phyloP scores from a whole-genome alignment of 2,888 invertebrate genomes.

The Caenorhabditis sp. region DNA sequence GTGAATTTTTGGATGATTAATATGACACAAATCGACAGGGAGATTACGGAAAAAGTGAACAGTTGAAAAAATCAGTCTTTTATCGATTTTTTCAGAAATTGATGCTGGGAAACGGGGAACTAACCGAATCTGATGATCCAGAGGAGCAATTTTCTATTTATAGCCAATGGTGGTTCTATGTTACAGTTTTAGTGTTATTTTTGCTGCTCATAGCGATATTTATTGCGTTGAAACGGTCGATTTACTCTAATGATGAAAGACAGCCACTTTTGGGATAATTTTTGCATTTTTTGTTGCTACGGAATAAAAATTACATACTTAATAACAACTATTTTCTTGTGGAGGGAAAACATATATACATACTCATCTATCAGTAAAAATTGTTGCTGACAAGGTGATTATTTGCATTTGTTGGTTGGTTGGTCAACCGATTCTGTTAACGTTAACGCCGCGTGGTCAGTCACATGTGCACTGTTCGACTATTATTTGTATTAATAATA shows the following conservation, averaged over 20 bases:
- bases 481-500: not conserved
- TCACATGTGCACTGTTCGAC: not conserved
- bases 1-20: slow-evolving; percentile 44
- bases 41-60: slow-evolving; percentile 30
- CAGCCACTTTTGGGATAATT: not conserved
- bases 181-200: not conserved
- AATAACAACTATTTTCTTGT: no score
- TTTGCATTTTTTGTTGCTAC: no score
- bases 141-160: slow-evolving; percentile 19
- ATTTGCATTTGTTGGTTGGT: no score
- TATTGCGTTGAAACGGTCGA: not conserved
- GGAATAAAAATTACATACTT: no score
- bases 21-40: slow-evolving; percentile 32
- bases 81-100: slow-evolving; percentile 23
- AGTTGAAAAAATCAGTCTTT: not conserved
- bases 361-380: no score
- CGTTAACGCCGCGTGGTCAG: no score
- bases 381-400: no score
- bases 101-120: no score
- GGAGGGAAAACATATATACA: no score
- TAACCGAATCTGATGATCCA: no score
- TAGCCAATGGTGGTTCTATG: slow-evolving; percentile 53
- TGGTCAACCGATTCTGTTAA: no score
- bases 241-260: not conserved
- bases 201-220: not conserved